Evolutionary conservation across 1,140 invertebrate species (phyloP), one percentile per base, ranked within the genome.

Genomic region (Zophobas morio): DNA sequence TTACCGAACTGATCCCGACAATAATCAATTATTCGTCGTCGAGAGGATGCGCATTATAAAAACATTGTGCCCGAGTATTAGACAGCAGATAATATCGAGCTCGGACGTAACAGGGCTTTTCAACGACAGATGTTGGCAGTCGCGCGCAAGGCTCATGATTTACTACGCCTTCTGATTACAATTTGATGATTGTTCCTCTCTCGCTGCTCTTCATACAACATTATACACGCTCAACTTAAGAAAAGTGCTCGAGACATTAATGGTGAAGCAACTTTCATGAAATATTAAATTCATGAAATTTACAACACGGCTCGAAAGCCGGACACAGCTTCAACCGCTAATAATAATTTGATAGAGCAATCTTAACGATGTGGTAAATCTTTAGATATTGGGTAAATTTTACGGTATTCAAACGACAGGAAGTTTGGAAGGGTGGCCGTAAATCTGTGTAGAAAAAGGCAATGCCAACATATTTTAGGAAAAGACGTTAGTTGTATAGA

Each of bases 151-250:
- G 72, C 72, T 70, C 40, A 74, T 84, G 84, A 84, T 84, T 84
- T 84, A 84, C 78, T 81, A 81, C 78, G 78, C 47, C 76, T 82
- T 83, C 81, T 84, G 84, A 84, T 84, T 84, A 84, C 84, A 84
- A 84, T 84, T 84, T 84, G 84, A 84, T 84, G 84, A 84, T 84
- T 84, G 83, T 84, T 84, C 83, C 75, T 73, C 70, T 76, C 78
- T 76, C 73, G 77, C 75, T 70, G 75, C 77, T 80, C 80, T 80
- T 79, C 82, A 79, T 80, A 56, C 66, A 75, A 79, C 72, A 80
- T 82, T 81, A 82, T 83, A 80, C 79, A 82, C 81, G 81, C 78
- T 76, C 74, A 80, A 83, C 77, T 82, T 84, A 79, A 81, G 79
- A 81, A 79, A 80, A 81, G 80, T 78, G 77, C 75, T 76, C 70